Base-by-base conservation (phyloP, 2,888 invertebrate genomes). In the Nyleta sp. region DNA sequence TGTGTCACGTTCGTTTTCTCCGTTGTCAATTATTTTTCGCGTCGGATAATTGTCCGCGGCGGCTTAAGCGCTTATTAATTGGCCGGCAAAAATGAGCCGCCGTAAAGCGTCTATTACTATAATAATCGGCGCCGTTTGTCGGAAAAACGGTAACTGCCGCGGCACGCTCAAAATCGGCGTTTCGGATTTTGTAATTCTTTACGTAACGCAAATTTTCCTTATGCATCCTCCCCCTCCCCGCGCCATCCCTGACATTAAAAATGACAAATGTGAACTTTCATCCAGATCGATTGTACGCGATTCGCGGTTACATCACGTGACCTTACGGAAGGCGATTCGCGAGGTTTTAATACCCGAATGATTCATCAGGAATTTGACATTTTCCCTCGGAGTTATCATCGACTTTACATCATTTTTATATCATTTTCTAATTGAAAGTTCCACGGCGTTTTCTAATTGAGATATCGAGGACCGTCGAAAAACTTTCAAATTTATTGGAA, bases 171-270 rank as follows among this genome's bases (percentile, higher is more conserved):
- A 60, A 59, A 70, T 52, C 52, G 2, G 4, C 33, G 59, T 60
- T 42, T 52, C 35, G 50, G 42, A 22, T 72, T 62, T 62, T 53
- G 72, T 48, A 62, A 72, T 55, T 8, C 31, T 20, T 71, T 71
- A 53, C 60, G 33, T 57, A 62, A 71, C 28, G 15, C 6, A 18
- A 60, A 70, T 59, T 50, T 59, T 50, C 59, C 33, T 67, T n/a
- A n/a, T n/a, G n/a, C n/a, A n/a, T n/a, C n/a, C n/a, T n/a, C n/a
- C 31, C 17, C 17, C n/a, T 18, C 15, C 48, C 15, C 11, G 18
- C 8, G 8, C 38, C 62, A 46, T 62, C 53, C 46, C 31, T 60
- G 71, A 62, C 71, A 71, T 52, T 62, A 71, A 71, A 71, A 71
- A 46, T 33, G 52, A 52, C 52, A 42, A 20, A n/a, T 57, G 57